phyloP scores from a whole-genome alignment of 1,140 invertebrate species.

The Sycophila sp. region DNA sequence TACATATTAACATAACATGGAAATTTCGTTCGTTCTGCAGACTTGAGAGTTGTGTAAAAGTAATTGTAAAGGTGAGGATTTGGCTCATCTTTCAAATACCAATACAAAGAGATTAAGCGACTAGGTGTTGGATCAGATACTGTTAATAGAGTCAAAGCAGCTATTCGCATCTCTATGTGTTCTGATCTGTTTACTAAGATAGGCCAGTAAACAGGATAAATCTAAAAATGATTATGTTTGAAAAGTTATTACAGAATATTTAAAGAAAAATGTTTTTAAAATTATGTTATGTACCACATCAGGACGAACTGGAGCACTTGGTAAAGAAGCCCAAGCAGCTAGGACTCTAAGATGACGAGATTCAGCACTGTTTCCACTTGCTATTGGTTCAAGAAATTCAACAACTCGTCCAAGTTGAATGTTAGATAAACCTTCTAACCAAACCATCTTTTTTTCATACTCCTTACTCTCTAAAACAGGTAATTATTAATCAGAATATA shows the following conservation, averaged over 20 bases:
- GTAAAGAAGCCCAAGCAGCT: conserved; percentile 71
- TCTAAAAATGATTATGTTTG: conserved; percentile 51
- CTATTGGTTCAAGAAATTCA: conserved; percentile 71
- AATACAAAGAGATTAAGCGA: conserved; percentile 74
- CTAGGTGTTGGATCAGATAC: conserved; percentile 71
- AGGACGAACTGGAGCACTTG: conserved; percentile 66
- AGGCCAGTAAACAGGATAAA: conserved; percentile 74
- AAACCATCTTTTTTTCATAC: conserved; percentile 76
- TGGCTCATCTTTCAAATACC: conserved; percentile 73
- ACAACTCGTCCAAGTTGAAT: conserved; percentile 71
- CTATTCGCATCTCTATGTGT: conserved; percentile 73
- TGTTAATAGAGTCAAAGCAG: conserved; percentile 73
- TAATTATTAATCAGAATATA: no score
- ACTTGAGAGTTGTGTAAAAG: conserved; percentile 78
- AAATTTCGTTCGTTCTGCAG: conserved; percentile 72
- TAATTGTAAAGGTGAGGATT: conserved; percentile 75
- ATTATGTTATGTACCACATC: conserved; percentile 62
- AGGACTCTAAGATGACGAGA: conserved; percentile 69
- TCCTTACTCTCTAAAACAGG: conserved; percentile 69
- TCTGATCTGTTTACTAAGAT: conserved; percentile 76
- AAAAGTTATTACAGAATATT: conserved; percentile 17
- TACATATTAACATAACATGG: conserved; percentile 73
- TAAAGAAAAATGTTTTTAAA: conserved; percentile 10
- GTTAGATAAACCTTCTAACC: conserved; percentile 75
- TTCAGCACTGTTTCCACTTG: conserved; percentile 64